A percentile compares a stretch with the other conserved stretches of the same genome.
Evolutionary conservation across 2,888 invertebrate genomes (phyloP).

Genomic region (Netelia fuscicornis): DNA sequence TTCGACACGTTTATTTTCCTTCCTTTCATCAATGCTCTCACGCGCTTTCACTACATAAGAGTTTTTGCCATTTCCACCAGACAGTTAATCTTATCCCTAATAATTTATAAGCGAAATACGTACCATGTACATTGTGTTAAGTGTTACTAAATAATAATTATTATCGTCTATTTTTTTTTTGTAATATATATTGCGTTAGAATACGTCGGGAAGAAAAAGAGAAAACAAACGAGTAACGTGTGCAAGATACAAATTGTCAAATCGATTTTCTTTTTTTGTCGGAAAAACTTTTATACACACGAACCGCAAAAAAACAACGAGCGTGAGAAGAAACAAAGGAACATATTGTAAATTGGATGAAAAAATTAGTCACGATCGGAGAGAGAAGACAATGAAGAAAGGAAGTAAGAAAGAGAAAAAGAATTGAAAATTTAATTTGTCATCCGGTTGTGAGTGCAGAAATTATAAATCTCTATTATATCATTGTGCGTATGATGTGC

Average conservation of each 20-base stretch:
- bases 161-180: slow-evolving; percentile 70
- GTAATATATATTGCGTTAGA: slow-evolving; percentile 72
- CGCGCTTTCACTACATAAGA: slow-evolving; percentile 20
- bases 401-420: slow-evolving; percentile 7
- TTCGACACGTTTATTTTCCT: slow-evolving; percentile 27
- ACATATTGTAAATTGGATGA: slow-evolving; percentile 54
- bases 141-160: slow-evolving; percentile 80
- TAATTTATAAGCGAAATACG: slow-evolving; percentile 62
- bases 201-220: slow-evolving; percentile 17
- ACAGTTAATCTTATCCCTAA: slow-evolving; percentile 65
- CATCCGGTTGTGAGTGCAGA: slow-evolving; percentile 82
- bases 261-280: slow-evolving; percentile 3
- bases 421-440: slow-evolving; percentile 73
- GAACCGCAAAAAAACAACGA: slow-evolving; percentile 6
- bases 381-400: slow-evolving; percentile 36
- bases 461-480: slow-evolving; percentile 83
- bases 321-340: not conserved
- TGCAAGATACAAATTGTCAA: slow-evolving; percentile 6
- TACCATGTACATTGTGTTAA: slow-evolving; percentile 80
- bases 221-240: slow-evolving; percentile 1
- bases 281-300: slow-evolving; percentile 27
- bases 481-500: slow-evolving; percentile 65
- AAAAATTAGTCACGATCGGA: slow-evolving; percentile 37
- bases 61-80: slow-evolving; percentile 64
- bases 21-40: slow-evolving; percentile 21